These are phyloP conservation scores for Xenopus petersii DNA, from an alignment of 2,797 vertebrate species.

Conservation along the genomic window DNA sequence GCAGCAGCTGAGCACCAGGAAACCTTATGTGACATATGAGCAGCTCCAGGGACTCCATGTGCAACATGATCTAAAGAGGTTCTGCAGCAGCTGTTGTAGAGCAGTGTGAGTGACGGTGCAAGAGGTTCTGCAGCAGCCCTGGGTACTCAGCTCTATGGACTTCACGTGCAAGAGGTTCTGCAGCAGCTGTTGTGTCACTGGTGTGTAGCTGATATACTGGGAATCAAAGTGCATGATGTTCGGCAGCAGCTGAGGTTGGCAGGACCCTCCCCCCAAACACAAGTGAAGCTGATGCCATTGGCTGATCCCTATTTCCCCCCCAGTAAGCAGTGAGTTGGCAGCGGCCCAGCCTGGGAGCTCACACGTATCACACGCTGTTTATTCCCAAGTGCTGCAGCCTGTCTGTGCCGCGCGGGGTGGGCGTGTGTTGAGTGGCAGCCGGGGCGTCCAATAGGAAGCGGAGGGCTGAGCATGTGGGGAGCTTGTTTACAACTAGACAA, in stretches of 20 bases:
- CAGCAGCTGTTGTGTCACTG: too few species aligned
- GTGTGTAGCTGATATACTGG: too few species aligned
- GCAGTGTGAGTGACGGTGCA: not conserved
- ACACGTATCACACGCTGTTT: constrained; percentile 1
- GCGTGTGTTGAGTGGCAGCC: constrained; percentile 7
- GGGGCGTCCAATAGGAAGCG: constrained; percentile 16
- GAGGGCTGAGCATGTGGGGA: constrained; percentile 43
- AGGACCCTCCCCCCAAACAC: too few species aligned
- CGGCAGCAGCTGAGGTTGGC: not conserved
- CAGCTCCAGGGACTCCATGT: too few species aligned
- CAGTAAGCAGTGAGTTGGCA: not conserved
- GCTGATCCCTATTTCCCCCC: not conserved
- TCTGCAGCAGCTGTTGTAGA: too few species aligned
- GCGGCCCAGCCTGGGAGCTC: not conserved
- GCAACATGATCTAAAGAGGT: too few species aligned
- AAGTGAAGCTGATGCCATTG: not conserved
- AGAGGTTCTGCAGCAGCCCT: constrained; percentile 2
- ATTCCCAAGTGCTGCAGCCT: not conserved
- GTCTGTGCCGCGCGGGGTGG: not conserved
- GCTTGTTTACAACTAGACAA: constrained; percentile 42
- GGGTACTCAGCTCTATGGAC: too few species aligned
- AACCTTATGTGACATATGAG: too few species aligned
- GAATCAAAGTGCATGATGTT: too few species aligned
- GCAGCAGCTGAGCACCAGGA: too few species aligned
- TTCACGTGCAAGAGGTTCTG: too few species aligned